Evolutionary conservation across 2,888 invertebrate species (phyloP), one percentile per base, ranked within the genome.

Genomic region (Steromphala cineraria): DNA sequence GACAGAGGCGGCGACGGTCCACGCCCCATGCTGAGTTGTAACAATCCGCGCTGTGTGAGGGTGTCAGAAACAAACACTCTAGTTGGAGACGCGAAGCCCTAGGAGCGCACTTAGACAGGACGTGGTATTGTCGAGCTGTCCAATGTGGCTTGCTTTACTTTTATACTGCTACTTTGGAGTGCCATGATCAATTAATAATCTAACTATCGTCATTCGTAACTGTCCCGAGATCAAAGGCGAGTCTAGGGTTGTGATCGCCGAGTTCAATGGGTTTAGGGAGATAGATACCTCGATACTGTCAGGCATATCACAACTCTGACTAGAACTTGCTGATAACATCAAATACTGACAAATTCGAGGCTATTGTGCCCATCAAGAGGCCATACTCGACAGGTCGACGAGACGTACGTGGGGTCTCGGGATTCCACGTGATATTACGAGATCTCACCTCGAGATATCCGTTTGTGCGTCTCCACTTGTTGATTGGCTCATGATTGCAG

Each of bases 1-100:
- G 46, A 62, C 78, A 46, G 31, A 62, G 78, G 56, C 62, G 62
- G 78, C 78, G 46, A 31, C 78, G 36, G 67, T 55, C 40, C 62
- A 62, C 46, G 56, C 31, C 36, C 19, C 78, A 62, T 24, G 78
- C 78, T 62, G 62, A 15, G 78, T 36, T 62, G 40, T 55, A 40
- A 78, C 78, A 78, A 78, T 78, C 62, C 56, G 67, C 36, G 62
- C 56, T 19, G 19, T 46, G 36, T 78, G 62, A 28, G n/a, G 62
- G 78, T 78, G 78, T 78, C 78, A 78, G 62, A 40, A 46, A 24
- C 78, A 78, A 78, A 78, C 78, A 78, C 67, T n/a, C 36, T 24
- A 19, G 31, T 24, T 62, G 56, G 62, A 55, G 40, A 40, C 71
- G 19, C 15, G 31, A 8, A 31, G n/a, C 40, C 36, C 71, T 71